Evolutionary conservation across 2,888 invertebrate genomes (phyloP).

Genomic region (Entomobrya proxima): DNA sequence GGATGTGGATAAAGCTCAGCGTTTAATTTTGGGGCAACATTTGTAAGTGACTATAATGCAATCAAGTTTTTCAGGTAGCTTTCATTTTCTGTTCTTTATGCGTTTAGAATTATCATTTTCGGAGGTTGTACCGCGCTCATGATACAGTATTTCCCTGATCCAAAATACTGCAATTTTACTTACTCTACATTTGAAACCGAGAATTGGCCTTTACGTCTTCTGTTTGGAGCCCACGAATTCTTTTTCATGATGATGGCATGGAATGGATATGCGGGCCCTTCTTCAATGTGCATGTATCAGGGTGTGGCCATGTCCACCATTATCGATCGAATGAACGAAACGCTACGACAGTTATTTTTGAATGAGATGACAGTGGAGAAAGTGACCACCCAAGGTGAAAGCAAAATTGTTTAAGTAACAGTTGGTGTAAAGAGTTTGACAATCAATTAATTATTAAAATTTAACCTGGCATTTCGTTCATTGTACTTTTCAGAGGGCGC

Average conservation of each 20-base stretch:
- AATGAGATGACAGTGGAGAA: background rate
- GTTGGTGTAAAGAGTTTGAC: background rate
- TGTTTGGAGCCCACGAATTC: conserved; percentile 38
- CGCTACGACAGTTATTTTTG: background rate
- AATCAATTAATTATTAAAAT: background rate
- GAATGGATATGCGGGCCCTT: background rate
- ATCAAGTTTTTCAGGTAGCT: background rate
- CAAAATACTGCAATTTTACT: conserved; percentile 19
- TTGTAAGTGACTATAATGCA: background rate
- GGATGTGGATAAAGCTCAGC: background rate
- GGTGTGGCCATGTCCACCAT: background rate
- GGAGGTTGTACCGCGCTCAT: background rate
- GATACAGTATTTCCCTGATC: conserved; percentile 19
- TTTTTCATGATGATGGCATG: conserved; percentile 28
- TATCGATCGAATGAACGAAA: background rate
- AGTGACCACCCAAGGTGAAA: background rate
- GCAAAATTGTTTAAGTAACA: background rate
- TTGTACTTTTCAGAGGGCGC: background rate
- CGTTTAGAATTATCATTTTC: conserved; percentile 12
- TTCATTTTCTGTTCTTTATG: background rate
- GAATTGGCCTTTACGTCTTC: background rate
- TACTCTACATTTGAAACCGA: conserved; percentile 5
- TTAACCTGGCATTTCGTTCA: background rate
- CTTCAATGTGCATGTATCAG: background rate
- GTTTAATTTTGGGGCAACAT: background rate